Evolutionary conservation across 2,113 vertebrate genomes (phyloP).

Genomic region (Oophaga pumilio): DNA sequence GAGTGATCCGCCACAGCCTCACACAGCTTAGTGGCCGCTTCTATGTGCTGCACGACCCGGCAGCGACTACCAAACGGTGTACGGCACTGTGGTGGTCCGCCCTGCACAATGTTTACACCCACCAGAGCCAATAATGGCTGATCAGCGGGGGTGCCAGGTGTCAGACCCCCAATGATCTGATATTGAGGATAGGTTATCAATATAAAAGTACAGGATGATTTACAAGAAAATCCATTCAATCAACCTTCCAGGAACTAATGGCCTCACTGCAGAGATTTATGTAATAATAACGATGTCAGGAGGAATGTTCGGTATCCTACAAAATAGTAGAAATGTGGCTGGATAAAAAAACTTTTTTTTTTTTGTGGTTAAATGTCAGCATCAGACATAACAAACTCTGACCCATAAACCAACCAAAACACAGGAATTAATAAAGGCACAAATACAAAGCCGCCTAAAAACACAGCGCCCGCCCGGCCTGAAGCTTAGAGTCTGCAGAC

Average conservation of each 20-base stretch:
- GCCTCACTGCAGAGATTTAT: not conserved
- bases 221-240: not conserved
- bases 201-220: too few species aligned
- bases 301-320: not conserved
- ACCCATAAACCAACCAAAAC: slow-evolving; percentile 13
- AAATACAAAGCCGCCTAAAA: not conserved
- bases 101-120: too few species aligned
- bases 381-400: slow-evolving; percentile 3
- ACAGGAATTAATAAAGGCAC: not conserved
- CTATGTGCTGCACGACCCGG: too few species aligned
- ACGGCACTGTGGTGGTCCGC: too few species aligned
- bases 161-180: too few species aligned
- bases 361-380: not conserved
- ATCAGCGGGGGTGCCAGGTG: too few species aligned
- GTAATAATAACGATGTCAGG: not conserved
- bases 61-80: too few species aligned
- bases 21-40: too few species aligned
- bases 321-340: not conserved
- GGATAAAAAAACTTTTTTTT: not conserved
- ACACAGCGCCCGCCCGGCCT: not conserved
- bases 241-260: not conserved
- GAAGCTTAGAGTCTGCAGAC: not conserved
- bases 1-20: too few species aligned
- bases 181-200: too few species aligned
- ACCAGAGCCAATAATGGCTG: too few species aligned